These are phyloP conservation scores for Galaxea fascicularis DNA, from an alignment of 92 coral and sea anemone genomes.

Conservation along the genomic window DNA sequence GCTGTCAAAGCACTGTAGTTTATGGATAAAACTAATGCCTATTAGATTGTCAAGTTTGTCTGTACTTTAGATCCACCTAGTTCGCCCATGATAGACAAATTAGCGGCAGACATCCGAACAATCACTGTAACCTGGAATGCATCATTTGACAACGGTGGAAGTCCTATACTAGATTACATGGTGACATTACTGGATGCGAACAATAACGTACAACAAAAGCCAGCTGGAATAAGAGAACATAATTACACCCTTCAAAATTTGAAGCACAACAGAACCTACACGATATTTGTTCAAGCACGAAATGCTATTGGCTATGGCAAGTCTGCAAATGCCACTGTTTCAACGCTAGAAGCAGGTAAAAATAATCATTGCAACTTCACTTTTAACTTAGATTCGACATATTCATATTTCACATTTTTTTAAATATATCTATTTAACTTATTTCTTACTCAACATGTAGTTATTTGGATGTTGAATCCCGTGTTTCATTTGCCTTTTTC, in stretches of 20 bases:
- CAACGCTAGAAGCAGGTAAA: conserved; percentile 18
- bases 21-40: background rate
- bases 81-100: background rate
- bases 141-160: background rate
- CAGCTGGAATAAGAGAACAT: background rate
- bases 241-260: background rate
- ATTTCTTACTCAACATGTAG: too few relatives aligned
- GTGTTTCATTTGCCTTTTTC: too few relatives aligned
- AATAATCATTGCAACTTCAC: too few relatives aligned
- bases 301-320: conserved; percentile 13
- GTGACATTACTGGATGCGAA: background rate
- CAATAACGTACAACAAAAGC: background rate
- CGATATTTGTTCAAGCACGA: background rate
- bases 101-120: background rate
- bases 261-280: conserved; percentile 12
- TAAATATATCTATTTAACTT: too few relatives aligned
- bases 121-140: background rate
- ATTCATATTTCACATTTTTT: too few relatives aligned
- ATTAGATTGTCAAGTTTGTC: background rate
- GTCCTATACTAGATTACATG: background rate
- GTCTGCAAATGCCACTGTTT: conserved; percentile 17
- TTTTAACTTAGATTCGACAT: too few relatives aligned
- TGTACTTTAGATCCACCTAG: background rate
- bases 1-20: too few relatives aligned
- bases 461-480: too few relatives aligned